Percentiles rank a stretch among this genome's conserved stretches.
phyloP scores from a whole-genome alignment of 2,797 vertebrate genomes.

The Rhinella marina region DNA sequence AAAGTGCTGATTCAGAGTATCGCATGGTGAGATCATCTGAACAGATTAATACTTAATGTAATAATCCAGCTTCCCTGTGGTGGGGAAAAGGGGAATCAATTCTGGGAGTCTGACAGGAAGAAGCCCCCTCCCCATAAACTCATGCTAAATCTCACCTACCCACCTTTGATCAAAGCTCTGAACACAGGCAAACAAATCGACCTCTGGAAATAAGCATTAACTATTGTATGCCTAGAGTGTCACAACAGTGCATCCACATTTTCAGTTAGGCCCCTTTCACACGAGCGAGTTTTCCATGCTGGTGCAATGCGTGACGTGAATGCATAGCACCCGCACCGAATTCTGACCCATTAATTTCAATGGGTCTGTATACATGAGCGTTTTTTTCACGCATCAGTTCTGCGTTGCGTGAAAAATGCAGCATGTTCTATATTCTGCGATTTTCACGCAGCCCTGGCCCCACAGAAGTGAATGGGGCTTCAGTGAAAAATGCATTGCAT shows the following conservation, averaged over 20 bases:
- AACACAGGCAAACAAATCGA: conserved; percentile 56
- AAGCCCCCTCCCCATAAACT: conserved; percentile 15
- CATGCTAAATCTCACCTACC: conserved; percentile 40
- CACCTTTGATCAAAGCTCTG: conserved; percentile 54
- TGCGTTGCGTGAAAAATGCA: no score
- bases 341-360: no score
- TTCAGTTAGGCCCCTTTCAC: no score
- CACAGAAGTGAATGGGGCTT: no score
- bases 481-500: no score
- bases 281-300: no score
- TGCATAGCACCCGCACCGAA: no score
- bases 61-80: conserved; percentile 57
- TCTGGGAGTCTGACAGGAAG: conserved; percentile 58
- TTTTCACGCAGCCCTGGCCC: no score
- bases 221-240: background rate
- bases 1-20: conserved; percentile 61
- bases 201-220: conserved; percentile 49
- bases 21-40: conserved; percentile 60
- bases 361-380: no score
- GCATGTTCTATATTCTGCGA: no score
- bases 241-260: background rate
- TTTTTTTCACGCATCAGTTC: no score
- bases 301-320: no score
- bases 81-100: conserved; percentile 53
- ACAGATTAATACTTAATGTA: conserved; percentile 63